These are phyloP conservation scores for Drosophila lowei DNA, from an alignment of 1,140 invertebrate genomes.

Conservation along the genomic window DNA sequence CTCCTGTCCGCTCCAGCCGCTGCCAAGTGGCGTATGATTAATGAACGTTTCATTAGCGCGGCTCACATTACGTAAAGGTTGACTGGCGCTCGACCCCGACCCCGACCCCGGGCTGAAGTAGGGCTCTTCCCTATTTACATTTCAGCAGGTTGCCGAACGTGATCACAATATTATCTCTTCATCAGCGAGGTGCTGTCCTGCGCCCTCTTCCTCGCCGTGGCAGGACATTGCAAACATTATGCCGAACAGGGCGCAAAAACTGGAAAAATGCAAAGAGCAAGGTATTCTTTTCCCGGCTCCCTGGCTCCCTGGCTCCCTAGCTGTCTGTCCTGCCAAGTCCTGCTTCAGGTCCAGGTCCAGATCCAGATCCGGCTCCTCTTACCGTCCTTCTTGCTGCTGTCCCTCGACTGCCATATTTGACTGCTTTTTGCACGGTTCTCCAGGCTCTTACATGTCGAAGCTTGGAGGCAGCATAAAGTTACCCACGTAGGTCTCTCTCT, in stretches of 20 bases:
- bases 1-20: constrained; percentile 15
- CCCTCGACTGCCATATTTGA: constrained; percentile 13
- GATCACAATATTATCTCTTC: constrained; percentile 83
- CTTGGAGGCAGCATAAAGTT: constrained; percentile 2
- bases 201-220: constrained; percentile 1
- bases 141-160: constrained; percentile 80
- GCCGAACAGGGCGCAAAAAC: constrained; percentile 24
- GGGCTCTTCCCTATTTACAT: constrained; percentile 60
- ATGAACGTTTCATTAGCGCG: constrained; percentile 78
- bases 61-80: constrained; percentile 54
- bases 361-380: constrained; percentile 11
- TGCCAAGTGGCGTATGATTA: constrained; percentile 69
- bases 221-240: constrained; percentile 46
- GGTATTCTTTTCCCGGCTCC: neutral
- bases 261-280: constrained; percentile 26
- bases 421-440: constrained; percentile 33
- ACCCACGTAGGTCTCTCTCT: constrained; percentile 18
- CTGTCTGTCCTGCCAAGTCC: neutral
- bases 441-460: constrained; percentile 35
- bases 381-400: neutral
- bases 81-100: constrained; percentile 17
- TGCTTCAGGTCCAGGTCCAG: neutral
- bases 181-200: constrained; percentile 51
- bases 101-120: constrained; percentile 1
- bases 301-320: too few relatives aligned